Base-by-base conservation (phyloP, 1,140 invertebrate genomes). In the Lepidurus apus region DNA sequence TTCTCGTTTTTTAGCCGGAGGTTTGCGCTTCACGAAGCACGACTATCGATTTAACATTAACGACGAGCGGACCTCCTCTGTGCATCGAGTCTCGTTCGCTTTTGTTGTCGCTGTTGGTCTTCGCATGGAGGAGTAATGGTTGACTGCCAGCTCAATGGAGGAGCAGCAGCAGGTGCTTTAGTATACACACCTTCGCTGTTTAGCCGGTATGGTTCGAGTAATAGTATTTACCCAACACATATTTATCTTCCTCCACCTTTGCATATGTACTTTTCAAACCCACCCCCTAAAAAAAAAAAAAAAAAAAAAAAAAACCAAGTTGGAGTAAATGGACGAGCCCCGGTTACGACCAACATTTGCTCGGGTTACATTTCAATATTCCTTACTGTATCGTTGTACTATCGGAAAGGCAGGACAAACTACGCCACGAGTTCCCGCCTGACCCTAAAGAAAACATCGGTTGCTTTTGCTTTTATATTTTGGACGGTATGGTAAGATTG, bases 41-140 rank as follows among this genome's bases (percentile, higher is more conserved):
- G 21, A 65, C 53, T 65, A 65, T 65, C 53, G 53, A 65, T 65
- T 65, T 65, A 65, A 21, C 53, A 65, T 65, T 65, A 65, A 65
- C 53, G 21, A 65, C 53, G 21, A n/a, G 53, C 17, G 21, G 53
- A 21, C 53, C 13, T 13, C 13, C 53, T 21, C 53, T n/a, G 6
- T 65, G 17, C 21, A 13, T 17, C 53, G 53, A 13, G 53, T 21
- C 0, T 65, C 53, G 17, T 65, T 65, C 45, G 4, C 53, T 21
- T 65, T 65, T 65, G 53, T 65, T 65, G 53, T n/a, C 21, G 53
- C 53, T 65, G 53, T 65, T 21, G 53, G 53, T 65, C 17, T 65
- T 65, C 8, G 53, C 53, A 21, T 65, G 53, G n/a, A 65, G 53
- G 53, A 65, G n/a, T 65, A 65, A 65, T 65, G 17, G 53, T 65